phyloP scores from a whole-genome alignment of 2,888 invertebrate genomes.

The Smittia aterrima region DNA sequence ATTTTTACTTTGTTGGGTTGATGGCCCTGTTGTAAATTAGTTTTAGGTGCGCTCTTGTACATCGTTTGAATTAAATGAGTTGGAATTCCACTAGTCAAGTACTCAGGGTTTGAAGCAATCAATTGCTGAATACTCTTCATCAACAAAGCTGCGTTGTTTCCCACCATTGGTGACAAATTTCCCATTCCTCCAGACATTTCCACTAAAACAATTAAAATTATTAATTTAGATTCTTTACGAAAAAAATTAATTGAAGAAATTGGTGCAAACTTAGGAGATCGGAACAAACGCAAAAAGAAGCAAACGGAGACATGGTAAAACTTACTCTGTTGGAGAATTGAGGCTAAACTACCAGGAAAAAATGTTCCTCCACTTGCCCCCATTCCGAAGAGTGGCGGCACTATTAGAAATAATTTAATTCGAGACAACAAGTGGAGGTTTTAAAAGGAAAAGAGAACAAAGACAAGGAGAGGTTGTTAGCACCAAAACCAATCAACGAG shows the following conservation, averaged over 20 bases:
- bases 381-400: conserved; percentile 26
- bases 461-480: not conserved
- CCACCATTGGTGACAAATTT: conserved; percentile 26
- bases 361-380: conserved; percentile 35
- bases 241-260: conserved; percentile 20
- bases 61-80: conserved; percentile 62
- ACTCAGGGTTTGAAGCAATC: conserved; percentile 52
- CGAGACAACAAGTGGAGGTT: not conserved
- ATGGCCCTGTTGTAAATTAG: conserved; percentile 43
- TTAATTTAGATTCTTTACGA: no score
- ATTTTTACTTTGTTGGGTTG: not conserved
- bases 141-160: conserved; percentile 31
- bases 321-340: conserved; percentile 84
- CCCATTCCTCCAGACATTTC: conserved; percentile 59
- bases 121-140: conserved; percentile 51
- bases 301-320: conserved; percentile 47
- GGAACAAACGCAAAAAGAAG: conserved; percentile 42
- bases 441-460: not conserved
- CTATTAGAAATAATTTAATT: not conserved
- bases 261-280: conserved; percentile 33
- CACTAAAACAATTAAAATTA: conserved; percentile 54
- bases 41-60: conserved; percentile 58
- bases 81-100: conserved; percentile 53
- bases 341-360: conserved; percentile 56
- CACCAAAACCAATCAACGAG: not conserved